Evolutionary conservation across 2,113 vertebrate genomes (phyloP).

Genomic region (Oryzias javanicus): DNA sequence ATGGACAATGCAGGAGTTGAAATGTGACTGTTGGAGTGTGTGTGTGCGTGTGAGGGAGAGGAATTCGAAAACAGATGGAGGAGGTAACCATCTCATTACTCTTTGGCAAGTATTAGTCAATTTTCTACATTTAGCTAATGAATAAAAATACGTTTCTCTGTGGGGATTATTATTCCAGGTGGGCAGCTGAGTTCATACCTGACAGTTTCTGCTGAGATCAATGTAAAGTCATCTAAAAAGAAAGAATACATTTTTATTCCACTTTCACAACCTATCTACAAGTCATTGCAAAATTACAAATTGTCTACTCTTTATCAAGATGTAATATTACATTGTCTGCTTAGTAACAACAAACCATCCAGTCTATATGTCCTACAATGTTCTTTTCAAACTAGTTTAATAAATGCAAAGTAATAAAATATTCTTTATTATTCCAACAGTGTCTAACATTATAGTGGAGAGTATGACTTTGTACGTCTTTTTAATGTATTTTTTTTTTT

Average conservation of each 20-base stretch:
- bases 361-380: too few relatives aligned
- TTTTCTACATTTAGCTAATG: constrained; percentile 27
- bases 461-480: too few relatives aligned
- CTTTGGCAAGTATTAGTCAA: constrained; percentile 26
- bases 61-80: constrained; percentile 23
- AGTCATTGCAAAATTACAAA: too few relatives aligned
- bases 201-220: constrained; percentile 22
- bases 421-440: too few relatives aligned
- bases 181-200: constrained; percentile 22
- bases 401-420: too few relatives aligned
- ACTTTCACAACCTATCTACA: too few relatives aligned
- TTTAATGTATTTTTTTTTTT: too few relatives aligned
- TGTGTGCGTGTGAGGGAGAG: not conserved
- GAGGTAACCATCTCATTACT: constrained; percentile 33
- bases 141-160: constrained; percentile 24
- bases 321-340: too few relatives aligned
- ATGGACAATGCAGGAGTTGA: constrained; percentile 26
- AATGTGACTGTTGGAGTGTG: constrained; percentile 19
- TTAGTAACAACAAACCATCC: too few relatives aligned
- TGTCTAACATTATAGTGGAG: too few relatives aligned
- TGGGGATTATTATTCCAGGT: constrained; percentile 22
- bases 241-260: constrained; percentile 1
- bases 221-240: not conserved
- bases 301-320: too few relatives aligned
- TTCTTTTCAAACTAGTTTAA: too few relatives aligned